These are phyloP conservation scores for Metaphire vulgaris DNA, from an alignment of 1,140 invertebrate genomes.

Conservation along the genomic window DNA sequence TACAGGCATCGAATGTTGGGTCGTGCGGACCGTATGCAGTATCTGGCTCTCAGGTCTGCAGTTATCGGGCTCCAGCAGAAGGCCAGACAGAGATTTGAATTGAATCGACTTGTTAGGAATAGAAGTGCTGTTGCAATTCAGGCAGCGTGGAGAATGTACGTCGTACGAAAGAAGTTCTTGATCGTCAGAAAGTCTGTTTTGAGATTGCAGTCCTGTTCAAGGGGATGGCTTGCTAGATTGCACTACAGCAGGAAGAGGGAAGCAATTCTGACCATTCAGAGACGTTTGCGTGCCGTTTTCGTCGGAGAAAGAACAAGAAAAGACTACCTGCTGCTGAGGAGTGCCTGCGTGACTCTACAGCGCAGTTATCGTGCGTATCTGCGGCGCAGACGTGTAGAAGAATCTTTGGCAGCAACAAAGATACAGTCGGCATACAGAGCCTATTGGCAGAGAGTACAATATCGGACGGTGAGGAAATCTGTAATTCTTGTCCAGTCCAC, in stretches of 20 bases:
- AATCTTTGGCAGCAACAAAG: neutral
- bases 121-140: slow-evolving; percentile 8
- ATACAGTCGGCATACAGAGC: neutral
- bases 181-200: slow-evolving; percentile 28
- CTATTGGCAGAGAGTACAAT: neutral
- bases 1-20: slow-evolving; percentile 18
- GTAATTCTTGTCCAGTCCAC: slow-evolving; percentile 32
- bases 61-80: neutral
- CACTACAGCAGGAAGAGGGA: slow-evolving; percentile 21
- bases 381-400: neutral
- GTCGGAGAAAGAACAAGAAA: no score
- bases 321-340: no score
- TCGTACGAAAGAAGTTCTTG: slow-evolving; percentile 19
- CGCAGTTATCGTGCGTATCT: neutral
- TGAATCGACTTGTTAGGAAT: neutral
- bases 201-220: slow-evolving; percentile 33
- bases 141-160: slow-evolving; percentile 3
- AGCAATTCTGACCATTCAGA: slow-evolving; percentile 34
- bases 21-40: slow-evolving; percentile 14
- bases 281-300: neutral
- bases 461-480: neutral
- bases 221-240: slow-evolving; percentile 27
- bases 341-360: slow-evolving; percentile 33
- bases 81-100: neutral
- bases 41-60: neutral